A percentile compares a stretch with the other conserved stretches of the same genome.
Evolutionary conservation across 2,888 invertebrate species (phyloP).

Genomic region (Prosapia bicincta): DNA sequence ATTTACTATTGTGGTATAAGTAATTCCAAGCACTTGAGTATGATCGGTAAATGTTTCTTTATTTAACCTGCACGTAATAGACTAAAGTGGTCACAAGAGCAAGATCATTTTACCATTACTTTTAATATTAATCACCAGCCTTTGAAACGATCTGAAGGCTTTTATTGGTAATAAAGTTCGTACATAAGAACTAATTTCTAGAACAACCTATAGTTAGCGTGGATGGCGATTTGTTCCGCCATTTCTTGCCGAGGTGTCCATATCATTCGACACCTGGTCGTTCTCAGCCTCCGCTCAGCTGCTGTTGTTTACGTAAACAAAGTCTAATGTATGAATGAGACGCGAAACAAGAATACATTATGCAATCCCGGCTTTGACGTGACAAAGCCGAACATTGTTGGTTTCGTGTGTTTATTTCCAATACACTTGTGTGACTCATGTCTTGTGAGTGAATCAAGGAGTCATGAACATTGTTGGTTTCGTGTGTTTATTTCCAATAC

Average conservation of each 20-base stretch:
- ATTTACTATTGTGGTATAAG: too few relatives aligned
- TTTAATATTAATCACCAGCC: background rate
- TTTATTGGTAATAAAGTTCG: background rate
- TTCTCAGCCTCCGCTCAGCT: background rate
- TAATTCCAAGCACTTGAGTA: too few relatives aligned
- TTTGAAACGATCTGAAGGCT: background rate
- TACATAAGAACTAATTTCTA: background rate
- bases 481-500: too few relatives aligned
- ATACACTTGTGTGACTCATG: too few relatives aligned
- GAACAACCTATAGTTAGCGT: background rate
- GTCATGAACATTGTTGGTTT: too few relatives aligned
- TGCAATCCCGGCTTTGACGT: background rate
- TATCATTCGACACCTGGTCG: background rate
- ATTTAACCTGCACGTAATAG: too few relatives aligned
- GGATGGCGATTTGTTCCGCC: background rate
- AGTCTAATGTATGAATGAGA: background rate
- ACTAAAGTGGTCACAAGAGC: too few relatives aligned
- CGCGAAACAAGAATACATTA: background rate
- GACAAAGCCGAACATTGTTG: too few relatives aligned
- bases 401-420: too few relatives aligned
- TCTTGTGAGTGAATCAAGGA: too few relatives aligned
- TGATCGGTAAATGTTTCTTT: too few relatives aligned
- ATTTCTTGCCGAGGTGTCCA: background rate
- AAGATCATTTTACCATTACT: too few relatives aligned
- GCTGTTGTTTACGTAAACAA: background rate